Evolutionary conservation across 2,113 vertebrate genomes (phyloP).

Genomic region (Phaethornis superciliosus): DNA sequence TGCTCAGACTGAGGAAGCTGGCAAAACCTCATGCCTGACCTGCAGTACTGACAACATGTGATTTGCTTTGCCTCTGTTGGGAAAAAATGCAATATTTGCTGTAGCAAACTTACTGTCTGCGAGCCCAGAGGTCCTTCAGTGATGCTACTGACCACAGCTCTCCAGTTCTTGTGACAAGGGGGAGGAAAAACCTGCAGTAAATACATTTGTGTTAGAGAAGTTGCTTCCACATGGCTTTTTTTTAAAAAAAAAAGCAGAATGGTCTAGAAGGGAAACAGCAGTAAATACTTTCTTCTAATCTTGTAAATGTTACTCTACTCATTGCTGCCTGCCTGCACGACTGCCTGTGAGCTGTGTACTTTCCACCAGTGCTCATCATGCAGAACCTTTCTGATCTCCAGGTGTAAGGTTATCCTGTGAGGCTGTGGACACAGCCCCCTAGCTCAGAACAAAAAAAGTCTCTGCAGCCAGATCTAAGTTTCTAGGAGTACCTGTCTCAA

Average conservation of each 20-base stretch:
- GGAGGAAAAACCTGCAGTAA: background rate
- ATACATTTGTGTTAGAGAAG: background rate
- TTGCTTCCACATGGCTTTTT: background rate
- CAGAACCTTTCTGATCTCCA: background rate
- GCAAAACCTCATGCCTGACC: slow-evolving; percentile 46
- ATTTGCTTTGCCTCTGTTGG: slow-evolving; percentile 21
- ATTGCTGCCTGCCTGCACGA: background rate
- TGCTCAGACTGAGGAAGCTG: background rate
- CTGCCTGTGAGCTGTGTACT: background rate
- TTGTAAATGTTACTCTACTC: background rate
- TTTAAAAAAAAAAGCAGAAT: background rate
- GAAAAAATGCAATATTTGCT: background rate
- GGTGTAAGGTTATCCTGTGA: background rate
- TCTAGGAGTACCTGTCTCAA: background rate
- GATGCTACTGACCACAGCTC: background rate
- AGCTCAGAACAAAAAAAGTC: background rate
- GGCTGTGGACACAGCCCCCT: background rate
- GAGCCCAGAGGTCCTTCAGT: background rate
- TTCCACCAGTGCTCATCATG: background rate
- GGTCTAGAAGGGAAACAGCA: background rate
- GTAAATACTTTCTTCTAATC: background rate
- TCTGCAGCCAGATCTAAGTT: background rate
- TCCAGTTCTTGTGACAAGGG: background rate
- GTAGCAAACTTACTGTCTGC: slow-evolving; percentile 2
- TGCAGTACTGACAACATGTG: slow-evolving; percentile 19